phyloP scores from a whole-genome alignment of 2,113 vertebrate genomes.

The Leptocoma aspasia region DNA sequence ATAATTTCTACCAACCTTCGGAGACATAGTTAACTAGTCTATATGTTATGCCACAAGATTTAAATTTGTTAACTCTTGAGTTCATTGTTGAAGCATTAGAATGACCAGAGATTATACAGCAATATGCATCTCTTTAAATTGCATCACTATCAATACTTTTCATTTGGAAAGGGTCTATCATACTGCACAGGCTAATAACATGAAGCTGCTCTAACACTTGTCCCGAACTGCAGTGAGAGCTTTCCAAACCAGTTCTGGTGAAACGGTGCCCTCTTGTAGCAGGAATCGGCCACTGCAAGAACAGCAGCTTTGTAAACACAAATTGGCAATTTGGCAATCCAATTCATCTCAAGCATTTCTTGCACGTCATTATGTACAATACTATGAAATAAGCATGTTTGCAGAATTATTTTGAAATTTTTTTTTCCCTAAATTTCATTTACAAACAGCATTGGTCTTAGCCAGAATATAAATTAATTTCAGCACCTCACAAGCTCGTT shows the following conservation, averaged over 20 bases:
- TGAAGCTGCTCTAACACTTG: neutral
- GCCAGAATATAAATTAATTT: neutral
- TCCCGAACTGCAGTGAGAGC: neutral
- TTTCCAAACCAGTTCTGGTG: neutral
- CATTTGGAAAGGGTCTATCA: neutral
- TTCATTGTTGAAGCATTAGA: neutral
- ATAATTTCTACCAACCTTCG: neutral
- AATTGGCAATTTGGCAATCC: neutral
- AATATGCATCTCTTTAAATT: neutral
- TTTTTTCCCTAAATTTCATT: neutral
- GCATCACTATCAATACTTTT: neutral
- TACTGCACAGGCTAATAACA: neutral
- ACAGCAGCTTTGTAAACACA: accelerated
- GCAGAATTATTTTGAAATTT: neutral
- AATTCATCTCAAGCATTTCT: neutral
- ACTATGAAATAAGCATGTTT: accelerated
- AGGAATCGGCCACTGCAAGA: neutral
- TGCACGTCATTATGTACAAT: neutral
- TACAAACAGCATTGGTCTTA: neutral
- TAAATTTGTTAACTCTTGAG: neutral
- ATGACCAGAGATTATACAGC: neutral
- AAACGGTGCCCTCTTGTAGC: conserved; percentile 37
- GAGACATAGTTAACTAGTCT: neutral
- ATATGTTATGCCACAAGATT: neutral
- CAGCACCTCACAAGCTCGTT: neutral